These are phyloP conservation scores for Picus viridis DNA, from an alignment of 2,797 vertebrate genomes.

Conservation along the genomic window DNA sequence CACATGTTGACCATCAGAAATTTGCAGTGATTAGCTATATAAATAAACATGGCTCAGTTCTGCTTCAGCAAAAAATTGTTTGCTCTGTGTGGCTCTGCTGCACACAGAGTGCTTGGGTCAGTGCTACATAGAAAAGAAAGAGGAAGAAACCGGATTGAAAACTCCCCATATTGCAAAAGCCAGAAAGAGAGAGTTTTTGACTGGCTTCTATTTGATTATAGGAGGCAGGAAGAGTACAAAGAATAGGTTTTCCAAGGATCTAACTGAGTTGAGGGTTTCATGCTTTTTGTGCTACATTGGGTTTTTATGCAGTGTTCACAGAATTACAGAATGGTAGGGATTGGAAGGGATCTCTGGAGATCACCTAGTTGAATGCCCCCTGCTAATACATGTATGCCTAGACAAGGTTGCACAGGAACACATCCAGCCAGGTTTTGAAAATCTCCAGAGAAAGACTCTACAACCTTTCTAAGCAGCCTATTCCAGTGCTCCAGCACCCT, in stretches of 20 bases:
- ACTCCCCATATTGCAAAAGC: background rate
- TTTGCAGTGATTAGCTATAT: slow-evolving; percentile 45
- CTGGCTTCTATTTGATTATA: background rate
- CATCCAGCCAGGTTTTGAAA: no score
- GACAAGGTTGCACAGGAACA: no score
- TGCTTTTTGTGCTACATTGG: background rate
- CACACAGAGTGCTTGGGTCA: background rate
- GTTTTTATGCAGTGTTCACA: background rate
- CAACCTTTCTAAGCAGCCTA: no score
- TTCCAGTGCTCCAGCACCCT: no score
- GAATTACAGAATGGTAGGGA: no score
- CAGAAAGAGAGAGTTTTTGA: background rate
- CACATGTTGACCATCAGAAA: slow-evolving; percentile 64
- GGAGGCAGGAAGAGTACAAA: background rate
- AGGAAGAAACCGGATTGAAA: background rate
- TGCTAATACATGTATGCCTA: no score
- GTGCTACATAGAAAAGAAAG: background rate
- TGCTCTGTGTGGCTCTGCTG: background rate
- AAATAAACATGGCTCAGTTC: slow-evolving; percentile 63
- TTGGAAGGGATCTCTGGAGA: no score
- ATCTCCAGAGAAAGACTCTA: no score
- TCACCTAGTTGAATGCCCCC: no score
- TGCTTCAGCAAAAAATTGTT: slow-evolving; percentile 4
- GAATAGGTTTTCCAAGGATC: background rate
- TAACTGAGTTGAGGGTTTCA: background rate